These are phyloP conservation scores for Ascidia mentula DNA, from an alignment of 23 tunicate genomes.

Conservation along the genomic window DNA sequence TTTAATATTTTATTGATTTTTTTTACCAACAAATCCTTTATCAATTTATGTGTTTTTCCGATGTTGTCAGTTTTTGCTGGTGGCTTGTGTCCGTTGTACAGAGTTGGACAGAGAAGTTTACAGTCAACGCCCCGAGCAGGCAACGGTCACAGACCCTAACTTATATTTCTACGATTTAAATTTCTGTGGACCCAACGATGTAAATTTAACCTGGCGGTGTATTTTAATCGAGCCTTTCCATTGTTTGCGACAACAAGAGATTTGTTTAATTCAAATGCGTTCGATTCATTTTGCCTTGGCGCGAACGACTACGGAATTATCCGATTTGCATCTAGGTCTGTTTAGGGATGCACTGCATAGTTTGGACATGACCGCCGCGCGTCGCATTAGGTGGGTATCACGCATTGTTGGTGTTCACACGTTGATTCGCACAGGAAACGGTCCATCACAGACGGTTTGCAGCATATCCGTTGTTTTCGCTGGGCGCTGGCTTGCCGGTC, in stretches of 20 bases:
- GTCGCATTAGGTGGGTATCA: not conserved
- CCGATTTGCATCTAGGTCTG: not conserved
- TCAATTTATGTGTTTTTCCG: no score
- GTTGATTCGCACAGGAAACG: not conserved
- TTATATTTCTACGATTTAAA: no score
- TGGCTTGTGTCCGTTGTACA: no score
- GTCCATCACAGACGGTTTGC: not conserved
- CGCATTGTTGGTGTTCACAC: not conserved
- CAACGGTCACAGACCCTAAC: no score
- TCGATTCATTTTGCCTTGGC: not conserved
- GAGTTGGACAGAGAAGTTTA: no score
- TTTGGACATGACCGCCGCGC: not conserved
- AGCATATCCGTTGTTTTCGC: not conserved
- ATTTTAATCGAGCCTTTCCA: not conserved
- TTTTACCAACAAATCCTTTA: no score
- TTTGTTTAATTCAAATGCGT: slow-evolving; percentile 4
- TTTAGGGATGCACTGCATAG: not conserved
- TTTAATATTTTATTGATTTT: no score
- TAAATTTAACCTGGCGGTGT: not conserved
- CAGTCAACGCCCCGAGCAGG: no score
- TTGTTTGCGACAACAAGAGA: not conserved
- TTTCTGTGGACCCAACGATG: no score
- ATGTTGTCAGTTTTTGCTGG: no score
- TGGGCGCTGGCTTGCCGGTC: not conserved
- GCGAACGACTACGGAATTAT: not conserved